Evolutionary conservation across 2,113 vertebrate genomes (phyloP).

Genomic region (Pelecanus crispus): DNA sequence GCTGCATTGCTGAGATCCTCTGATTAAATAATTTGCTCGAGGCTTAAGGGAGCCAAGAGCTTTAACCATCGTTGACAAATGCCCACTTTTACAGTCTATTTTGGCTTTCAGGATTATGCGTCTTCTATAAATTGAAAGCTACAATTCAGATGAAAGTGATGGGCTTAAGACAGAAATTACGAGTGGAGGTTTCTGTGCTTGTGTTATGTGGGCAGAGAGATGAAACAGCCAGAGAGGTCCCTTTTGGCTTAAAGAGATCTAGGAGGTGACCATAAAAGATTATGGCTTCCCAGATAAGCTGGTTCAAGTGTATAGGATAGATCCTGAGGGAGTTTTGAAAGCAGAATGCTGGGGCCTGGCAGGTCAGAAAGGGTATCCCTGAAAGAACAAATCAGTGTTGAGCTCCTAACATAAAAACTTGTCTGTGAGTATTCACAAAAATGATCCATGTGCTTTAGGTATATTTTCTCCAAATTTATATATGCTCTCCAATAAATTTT

Average conservation of each 20-base stretch:
- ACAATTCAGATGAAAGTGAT: background rate
- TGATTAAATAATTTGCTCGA: background rate
- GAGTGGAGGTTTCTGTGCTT: background rate
- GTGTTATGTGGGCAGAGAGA: background rate
- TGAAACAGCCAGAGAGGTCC: background rate
- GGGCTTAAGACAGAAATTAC: background rate
- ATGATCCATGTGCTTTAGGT: background rate
- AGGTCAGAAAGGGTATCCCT: background rate
- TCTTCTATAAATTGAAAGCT: background rate
- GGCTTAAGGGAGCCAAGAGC: background rate
- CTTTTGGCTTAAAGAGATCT: background rate
- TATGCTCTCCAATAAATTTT: background rate
- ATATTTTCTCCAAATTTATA: background rate
- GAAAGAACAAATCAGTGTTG: background rate
- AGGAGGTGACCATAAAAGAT: background rate
- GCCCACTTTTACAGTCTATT: background rate
- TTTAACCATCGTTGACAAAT: background rate
- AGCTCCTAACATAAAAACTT: background rate
- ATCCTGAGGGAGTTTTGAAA: slow-evolving; percentile 6
- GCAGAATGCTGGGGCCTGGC: background rate
- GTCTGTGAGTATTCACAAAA: background rate
- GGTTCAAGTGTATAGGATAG: background rate
- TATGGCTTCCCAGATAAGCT: background rate
- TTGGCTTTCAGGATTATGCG: background rate
- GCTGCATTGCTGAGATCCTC: background rate